Evolutionary conservation across 2,888 invertebrate species (phyloP).

Genomic region (Lycaena phlaeas): DNA sequence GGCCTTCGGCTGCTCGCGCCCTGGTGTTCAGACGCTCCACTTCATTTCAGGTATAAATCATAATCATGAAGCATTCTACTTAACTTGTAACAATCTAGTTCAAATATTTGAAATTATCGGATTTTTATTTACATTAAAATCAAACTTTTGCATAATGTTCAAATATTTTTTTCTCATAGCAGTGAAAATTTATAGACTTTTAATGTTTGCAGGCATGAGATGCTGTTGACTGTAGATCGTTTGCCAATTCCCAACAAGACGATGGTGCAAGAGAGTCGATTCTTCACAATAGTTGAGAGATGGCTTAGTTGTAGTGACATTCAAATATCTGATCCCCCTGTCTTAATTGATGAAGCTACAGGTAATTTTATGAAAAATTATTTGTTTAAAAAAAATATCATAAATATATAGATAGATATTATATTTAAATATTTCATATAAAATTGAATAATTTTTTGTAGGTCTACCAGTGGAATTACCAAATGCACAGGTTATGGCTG

Average conservation of each 20-base stretch:
- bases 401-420: too few relatives aligned
- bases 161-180: too few relatives aligned
- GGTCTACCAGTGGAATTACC: slow-evolving; percentile 53
- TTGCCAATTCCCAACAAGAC: slow-evolving; percentile 95
- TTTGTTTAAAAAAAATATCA: too few relatives aligned
- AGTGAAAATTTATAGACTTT: too few relatives aligned
- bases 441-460: slow-evolving; percentile 18
- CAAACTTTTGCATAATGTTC: too few relatives aligned
- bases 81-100: too few relatives aligned
- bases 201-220: slow-evolving; percentile 78
- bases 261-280: slow-evolving; percentile 92
- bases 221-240: slow-evolving; percentile 84
- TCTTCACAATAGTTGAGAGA: slow-evolving; percentile 86
- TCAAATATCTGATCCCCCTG: slow-evolving; percentile 29
- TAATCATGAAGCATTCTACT: too few relatives aligned
- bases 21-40: slow-evolving; percentile 88
- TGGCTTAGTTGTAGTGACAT: slow-evolving; percentile 77
- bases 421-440: neutral
- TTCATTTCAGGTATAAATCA: slow-evolving; percentile 59
- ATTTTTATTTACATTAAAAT: too few relatives aligned
- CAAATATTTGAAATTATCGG: too few relatives aligned
- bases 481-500: slow-evolving; percentile 30
- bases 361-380: too few relatives aligned
- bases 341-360: slow-evolving; percentile 55
- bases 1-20: slow-evolving; percentile 92